Conservation (phyloP, 2,113 vertebrate genomes). For the Burhinus oedicnemus region DNA sequence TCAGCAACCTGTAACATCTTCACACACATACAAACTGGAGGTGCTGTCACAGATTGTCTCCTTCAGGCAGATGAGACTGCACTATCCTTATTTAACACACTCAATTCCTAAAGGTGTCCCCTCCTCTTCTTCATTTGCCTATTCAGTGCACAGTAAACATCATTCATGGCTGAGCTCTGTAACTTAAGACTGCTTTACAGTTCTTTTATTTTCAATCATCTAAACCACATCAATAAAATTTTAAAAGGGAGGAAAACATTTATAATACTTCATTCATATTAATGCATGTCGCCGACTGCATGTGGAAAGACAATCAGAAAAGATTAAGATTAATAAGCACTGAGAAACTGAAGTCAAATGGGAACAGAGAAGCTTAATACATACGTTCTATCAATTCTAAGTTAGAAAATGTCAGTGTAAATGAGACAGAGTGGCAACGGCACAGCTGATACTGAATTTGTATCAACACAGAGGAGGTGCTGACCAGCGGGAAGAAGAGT, state of each 20-base stretch:
- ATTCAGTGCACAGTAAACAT: not conserved
- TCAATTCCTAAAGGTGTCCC: not conserved
- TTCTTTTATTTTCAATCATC: not conserved
- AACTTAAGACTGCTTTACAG: not conserved
- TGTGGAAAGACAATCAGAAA: not conserved
- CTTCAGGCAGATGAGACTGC: not conserved
- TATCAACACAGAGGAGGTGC: not conserved
- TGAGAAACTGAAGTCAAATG: conserved; percentile 25
- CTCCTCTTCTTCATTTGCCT: not conserved
- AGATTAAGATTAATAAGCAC: conserved; percentile 7
- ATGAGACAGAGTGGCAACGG: not conserved
- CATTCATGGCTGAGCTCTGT: not conserved
- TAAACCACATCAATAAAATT: not conserved
- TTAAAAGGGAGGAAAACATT: not conserved
- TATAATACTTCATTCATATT: conserved; percentile 6
- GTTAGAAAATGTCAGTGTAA: not conserved
- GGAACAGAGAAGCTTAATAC: not conserved
- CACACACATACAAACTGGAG: not conserved
- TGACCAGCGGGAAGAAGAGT: not conserved
- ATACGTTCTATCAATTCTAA: not conserved
- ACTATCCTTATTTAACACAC: not conserved
- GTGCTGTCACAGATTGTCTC: not conserved
- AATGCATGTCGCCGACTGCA: not conserved
- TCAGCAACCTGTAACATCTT: conserved; percentile 70
- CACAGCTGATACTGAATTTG: not conserved